phyloP scores from a whole-genome alignment of 2,888 invertebrate genomes.

The Seladonia tumulorum region DNA sequence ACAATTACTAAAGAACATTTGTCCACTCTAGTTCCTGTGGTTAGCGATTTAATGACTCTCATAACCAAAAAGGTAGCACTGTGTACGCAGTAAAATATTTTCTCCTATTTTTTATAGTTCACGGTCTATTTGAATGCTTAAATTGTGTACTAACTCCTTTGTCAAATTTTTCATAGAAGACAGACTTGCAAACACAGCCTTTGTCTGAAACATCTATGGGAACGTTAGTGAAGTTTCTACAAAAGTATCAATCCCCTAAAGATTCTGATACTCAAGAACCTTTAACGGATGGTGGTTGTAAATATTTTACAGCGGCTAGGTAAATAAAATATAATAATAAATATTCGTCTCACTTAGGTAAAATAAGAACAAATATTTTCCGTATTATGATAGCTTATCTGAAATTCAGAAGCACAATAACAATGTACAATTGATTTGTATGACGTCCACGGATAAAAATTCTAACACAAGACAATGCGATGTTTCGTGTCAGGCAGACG shows the following conservation, averaged over 20 bases:
- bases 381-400: conserved; percentile 30
- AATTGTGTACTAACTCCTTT: not conserved
- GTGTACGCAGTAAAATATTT: not conserved
- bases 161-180: conserved; percentile 51
- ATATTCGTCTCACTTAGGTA: not conserved
- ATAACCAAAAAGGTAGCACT: conserved; percentile 73
- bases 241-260: conserved; percentile 65
- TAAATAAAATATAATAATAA: conserved; percentile 31
- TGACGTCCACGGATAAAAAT: conserved; percentile 62
- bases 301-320: conserved; percentile 51
- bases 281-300: conserved; percentile 16
- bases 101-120: not conserved
- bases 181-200: conserved; percentile 57
- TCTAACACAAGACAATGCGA: conserved; percentile 57
- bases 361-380: conserved; percentile 31
- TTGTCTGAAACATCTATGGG: conserved; percentile 67
- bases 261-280: conserved; percentile 43
- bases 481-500: conserved; percentile 66
- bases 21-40: conserved; percentile 76
- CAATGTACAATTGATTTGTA: conserved; percentile 74
- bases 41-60: conserved; percentile 77
- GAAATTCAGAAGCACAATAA: conserved; percentile 54
- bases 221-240: conserved; percentile 69
- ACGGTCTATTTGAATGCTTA: not conserved
- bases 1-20: conserved; percentile 70